Conservation (phyloP, 1,140 invertebrate genomes). For the Zaprionus inermis region DNA sequence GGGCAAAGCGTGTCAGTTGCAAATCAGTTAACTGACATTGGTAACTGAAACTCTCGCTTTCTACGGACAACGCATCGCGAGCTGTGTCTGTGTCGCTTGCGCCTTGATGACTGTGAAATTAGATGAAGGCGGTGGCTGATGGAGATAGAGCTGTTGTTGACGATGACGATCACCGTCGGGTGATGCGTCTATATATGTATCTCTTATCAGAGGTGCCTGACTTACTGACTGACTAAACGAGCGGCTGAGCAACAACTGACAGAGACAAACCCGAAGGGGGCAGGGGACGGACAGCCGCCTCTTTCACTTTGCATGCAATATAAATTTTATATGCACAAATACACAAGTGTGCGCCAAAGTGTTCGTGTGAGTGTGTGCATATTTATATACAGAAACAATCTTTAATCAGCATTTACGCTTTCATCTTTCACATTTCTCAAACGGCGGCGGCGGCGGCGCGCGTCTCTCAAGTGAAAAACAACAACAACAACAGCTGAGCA, state of each 20-base stretch:
- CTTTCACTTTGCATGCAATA: constrained; percentile 76
- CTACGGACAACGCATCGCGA: constrained; percentile 43
- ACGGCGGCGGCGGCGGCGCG: constrained; percentile 43
- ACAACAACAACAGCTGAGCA: constrained; percentile 58
- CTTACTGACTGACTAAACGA: constrained; percentile 67
- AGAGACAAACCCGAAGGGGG: background rate
- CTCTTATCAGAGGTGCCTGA: constrained; percentile 63
- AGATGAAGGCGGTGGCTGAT: constrained; percentile 37
- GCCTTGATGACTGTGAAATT: constrained; percentile 73
- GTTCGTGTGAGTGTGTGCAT: constrained; percentile 22
- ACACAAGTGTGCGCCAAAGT: constrained; percentile 4
- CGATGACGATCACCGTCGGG: constrained; percentile 25
- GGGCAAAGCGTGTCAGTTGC: constrained; percentile 14
- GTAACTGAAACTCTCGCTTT: constrained; percentile 75
- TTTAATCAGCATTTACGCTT: constrained; percentile 80
- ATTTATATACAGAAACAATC: constrained; percentile 68
- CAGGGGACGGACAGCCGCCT: constrained; percentile 12
- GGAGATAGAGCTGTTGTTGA: background rate
- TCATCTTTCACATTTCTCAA: constrained; percentile 79
- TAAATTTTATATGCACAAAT: constrained; percentile 63
- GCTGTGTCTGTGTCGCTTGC: constrained; percentile 3
- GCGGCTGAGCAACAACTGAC: constrained; percentile 55
- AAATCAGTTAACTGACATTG: constrained; percentile 56
- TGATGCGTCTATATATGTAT: constrained; percentile 43
- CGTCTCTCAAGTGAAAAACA: constrained; percentile 56